A percentile compares a stretch with the other conserved stretches of the same genome.
Evolutionary conservation across 2,797 vertebrate genomes (phyloP).

Genomic region (Tragelaphus oryx): DNA sequence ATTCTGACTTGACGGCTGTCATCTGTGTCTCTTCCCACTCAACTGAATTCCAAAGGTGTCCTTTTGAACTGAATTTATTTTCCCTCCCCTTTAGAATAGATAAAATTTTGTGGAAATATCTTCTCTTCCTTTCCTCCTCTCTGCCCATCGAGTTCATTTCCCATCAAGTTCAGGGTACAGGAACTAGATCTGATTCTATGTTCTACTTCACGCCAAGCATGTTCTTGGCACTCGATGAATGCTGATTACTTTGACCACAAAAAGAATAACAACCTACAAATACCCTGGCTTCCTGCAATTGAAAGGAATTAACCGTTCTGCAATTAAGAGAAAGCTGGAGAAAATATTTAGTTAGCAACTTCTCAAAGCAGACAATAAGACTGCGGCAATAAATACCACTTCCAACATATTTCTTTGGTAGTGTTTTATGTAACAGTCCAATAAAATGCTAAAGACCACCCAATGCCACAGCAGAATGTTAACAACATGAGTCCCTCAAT

Average conservation of each 20-base stretch:
- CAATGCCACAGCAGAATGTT: background rate
- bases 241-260: slow-evolving; percentile 24
- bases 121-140: background rate
- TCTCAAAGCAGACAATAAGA: slow-evolving; percentile 43
- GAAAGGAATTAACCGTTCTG: slow-evolving; percentile 43
- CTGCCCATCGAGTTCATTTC: background rate
- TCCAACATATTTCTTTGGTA: slow-evolving; percentile 15
- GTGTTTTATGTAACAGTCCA: background rate
- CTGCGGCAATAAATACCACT: slow-evolving; percentile 39
- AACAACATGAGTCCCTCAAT: background rate
- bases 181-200: background rate
- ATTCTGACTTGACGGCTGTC: background rate
- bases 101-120: background rate
- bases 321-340: slow-evolving; percentile 37
- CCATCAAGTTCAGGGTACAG: background rate
- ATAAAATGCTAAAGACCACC: background rate
- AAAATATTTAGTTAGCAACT: slow-evolving; percentile 53
- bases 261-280: slow-evolving; percentile 57
- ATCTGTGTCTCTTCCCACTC: background rate
- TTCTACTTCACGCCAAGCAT: background rate
- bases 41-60: background rate
- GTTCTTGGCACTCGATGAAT: background rate
- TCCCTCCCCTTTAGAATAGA: background rate
- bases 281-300: slow-evolving; percentile 30
- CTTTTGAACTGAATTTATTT: slow-evolving; percentile 40